phyloP scores from a whole-genome alignment of 1,140 invertebrate species.

The Elysia chlorotica region DNA sequence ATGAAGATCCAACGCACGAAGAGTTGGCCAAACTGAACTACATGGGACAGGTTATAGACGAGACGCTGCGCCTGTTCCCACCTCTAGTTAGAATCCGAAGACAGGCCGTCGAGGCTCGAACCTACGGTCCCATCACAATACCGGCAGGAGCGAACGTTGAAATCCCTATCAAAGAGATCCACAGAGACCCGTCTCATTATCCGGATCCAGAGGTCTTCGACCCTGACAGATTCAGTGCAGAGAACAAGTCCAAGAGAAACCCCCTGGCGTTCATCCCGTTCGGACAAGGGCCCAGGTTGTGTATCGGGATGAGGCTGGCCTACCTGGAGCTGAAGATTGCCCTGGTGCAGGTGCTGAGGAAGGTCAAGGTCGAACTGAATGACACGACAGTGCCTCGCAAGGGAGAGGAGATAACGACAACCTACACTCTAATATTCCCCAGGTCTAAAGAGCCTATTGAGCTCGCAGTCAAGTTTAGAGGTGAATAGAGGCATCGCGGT shows the following conservation, averaged over 20 bases:
- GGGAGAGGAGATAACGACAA: background rate
- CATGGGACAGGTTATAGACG: slow-evolving; percentile 24
- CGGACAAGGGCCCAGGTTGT: slow-evolving; percentile 68
- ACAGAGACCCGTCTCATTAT: background rate
- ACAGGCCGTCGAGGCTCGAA: no score
- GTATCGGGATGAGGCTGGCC: slow-evolving; percentile 69
- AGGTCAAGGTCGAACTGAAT: no score
- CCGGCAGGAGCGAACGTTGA: no score
- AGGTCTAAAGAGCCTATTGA: background rate
- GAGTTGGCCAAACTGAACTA: slow-evolving; percentile 26
- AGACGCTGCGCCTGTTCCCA: slow-evolving; percentile 28
- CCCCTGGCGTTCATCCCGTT: slow-evolving; percentile 26
- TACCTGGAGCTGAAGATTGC: slow-evolving; percentile 62
- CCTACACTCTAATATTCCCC: background rate
- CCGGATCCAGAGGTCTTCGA: background rate
- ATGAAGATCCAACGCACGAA: slow-evolving; percentile 23
- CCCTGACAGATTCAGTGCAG: slow-evolving; percentile 20
- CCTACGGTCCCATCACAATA: no score
- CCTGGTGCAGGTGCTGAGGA: slow-evolving; percentile 46
- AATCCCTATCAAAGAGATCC: background rate
- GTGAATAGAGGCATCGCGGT: background rate
- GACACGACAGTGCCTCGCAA: no score
- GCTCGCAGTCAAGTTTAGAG: background rate
- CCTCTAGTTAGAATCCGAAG: slow-evolving; percentile 21
- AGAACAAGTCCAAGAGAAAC: slow-evolving; percentile 10